Conservation (phyloP, 2,888 invertebrate species). For the Leucozona laternaria region DNA sequence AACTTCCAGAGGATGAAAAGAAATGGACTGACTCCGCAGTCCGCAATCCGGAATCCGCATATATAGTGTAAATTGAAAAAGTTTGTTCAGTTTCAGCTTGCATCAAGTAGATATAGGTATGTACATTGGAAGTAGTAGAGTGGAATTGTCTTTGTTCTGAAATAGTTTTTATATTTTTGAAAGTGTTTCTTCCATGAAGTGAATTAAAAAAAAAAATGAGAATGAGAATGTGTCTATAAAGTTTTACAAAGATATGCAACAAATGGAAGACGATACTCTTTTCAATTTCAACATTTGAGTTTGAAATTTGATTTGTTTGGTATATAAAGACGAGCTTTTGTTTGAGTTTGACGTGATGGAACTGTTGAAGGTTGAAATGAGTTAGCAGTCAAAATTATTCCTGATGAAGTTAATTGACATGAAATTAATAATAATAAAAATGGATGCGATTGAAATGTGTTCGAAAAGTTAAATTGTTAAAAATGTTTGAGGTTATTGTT, state of each 20-base stretch:
- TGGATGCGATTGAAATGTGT: no score
- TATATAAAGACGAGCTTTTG: neutral
- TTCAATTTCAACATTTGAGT: constrained; percentile 3
- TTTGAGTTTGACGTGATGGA: neutral
- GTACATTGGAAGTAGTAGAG: neutral
- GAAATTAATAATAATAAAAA: neutral
- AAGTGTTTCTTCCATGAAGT: constrained; percentile 19
- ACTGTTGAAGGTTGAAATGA: constrained; percentile 10
- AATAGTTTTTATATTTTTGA: constrained; percentile 25
- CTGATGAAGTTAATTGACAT: neutral
- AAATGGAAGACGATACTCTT: constrained; percentile 28
- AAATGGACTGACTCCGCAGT: constrained; percentile 35
- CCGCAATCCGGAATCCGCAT: neutral
- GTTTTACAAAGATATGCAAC: constrained; percentile 18
- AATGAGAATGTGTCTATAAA: constrained; percentile 8
- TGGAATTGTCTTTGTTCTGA: constrained; percentile 47
- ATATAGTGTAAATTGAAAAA: constrained; percentile 63
- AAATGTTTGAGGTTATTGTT: no score
- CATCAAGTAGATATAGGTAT: neutral
- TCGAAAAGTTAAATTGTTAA: no score
- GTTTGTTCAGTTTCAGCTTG: constrained; percentile 36
- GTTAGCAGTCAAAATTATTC: neutral
- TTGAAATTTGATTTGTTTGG: constrained; percentile 9
- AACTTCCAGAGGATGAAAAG: constrained; percentile 2
- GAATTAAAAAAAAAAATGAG: constrained; percentile 31